Base-by-base conservation (phyloP, 2,113 vertebrate genomes). In the Alosa alosa region DNA sequence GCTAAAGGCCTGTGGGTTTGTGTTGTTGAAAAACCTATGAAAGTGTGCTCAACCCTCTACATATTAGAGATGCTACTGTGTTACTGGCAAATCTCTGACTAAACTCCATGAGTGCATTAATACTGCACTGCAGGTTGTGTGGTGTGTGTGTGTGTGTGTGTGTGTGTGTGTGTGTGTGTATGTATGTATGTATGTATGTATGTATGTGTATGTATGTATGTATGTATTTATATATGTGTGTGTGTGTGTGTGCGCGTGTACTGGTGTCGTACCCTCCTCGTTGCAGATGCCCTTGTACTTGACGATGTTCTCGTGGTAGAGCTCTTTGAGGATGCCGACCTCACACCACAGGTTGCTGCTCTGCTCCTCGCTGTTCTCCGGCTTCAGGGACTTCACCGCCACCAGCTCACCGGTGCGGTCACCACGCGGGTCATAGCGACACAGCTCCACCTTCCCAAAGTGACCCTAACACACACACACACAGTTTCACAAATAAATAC, bases 261-360 rank as follows among this genome's bases (percentile, higher is more conserved):
- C 72, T 82, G 60, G 44, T 60, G 47, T 44, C 60, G 60, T 46
- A 98, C 98, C 97, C 1, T 99, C 97, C 84, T 99, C 98, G 0
- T 95, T 96, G 92, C 98, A 99, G 88, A 99, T 99, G 57, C 98
- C 98, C 86, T 99, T 99, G 89, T 99, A 99, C 83, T 97, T 99
- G 84, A 99, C 98, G 0, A 99, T 99, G 94, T 99, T 99, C 84
- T 99, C 96, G 0, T 99, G 98, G 86, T 99, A 99, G 11, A 99
- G 97, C 47, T 96, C 98, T 92, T 97, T 96, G 87, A 99, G 86
- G 92, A 99, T 99, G 91, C 97, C 94, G 0, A 99, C 98, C 91
- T 99, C 98, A 81, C 96, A 95, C 90, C 97, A 96, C 88, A 99
- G 96, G 87, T 98, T 98, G 81, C 95, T 96, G 6, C 96, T 96